These are phyloP conservation scores for Napeogenes inachia DNA, from an alignment of 2,888 invertebrate species.

Conservation along the genomic window DNA sequence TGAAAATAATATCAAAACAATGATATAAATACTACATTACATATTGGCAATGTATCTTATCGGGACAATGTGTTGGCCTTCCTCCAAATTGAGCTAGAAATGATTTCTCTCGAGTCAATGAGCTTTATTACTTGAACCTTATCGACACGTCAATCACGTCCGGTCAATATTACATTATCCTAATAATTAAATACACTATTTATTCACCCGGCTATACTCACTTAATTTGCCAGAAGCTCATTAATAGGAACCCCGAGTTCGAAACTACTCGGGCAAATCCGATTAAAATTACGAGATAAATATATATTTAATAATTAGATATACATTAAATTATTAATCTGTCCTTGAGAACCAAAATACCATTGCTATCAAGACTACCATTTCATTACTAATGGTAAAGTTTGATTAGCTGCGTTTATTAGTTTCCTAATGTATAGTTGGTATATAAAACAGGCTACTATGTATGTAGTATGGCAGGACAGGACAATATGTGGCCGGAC, in stretches of 20 bases:
- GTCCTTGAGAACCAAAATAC: too few species aligned
- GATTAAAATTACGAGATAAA: too few species aligned
- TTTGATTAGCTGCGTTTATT: constrained; percentile 2
- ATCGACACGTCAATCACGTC: constrained; percentile 14
- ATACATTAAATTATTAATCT: too few species aligned
- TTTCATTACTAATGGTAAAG: too few species aligned
- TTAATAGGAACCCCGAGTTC: too few species aligned
- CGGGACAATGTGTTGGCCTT: constrained; percentile 49
- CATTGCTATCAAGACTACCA: too few species aligned
- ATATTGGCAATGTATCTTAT: constrained; percentile 47
- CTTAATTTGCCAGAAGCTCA: too few species aligned
- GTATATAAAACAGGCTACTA: not conserved
- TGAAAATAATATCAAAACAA: not conserved
- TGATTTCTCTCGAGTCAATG: constrained; percentile 43
- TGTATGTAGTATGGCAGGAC: not conserved
- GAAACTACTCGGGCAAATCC: too few species aligned
- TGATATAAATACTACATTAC: constrained; percentile 21
- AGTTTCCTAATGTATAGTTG: too few species aligned
- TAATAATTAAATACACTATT: not conserved
- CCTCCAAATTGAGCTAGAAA: constrained; percentile 44
- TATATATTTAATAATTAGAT: too few species aligned
- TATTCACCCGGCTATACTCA: too few species aligned
- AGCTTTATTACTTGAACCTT: constrained; percentile 26
- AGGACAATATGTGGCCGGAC: constrained; percentile 23
- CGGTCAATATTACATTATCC: constrained; percentile 12